These are phyloP conservation scores for Dendropsophus ebraccatus DNA, from an alignment of 2,113 vertebrate genomes.

Conservation along the genomic window DNA sequence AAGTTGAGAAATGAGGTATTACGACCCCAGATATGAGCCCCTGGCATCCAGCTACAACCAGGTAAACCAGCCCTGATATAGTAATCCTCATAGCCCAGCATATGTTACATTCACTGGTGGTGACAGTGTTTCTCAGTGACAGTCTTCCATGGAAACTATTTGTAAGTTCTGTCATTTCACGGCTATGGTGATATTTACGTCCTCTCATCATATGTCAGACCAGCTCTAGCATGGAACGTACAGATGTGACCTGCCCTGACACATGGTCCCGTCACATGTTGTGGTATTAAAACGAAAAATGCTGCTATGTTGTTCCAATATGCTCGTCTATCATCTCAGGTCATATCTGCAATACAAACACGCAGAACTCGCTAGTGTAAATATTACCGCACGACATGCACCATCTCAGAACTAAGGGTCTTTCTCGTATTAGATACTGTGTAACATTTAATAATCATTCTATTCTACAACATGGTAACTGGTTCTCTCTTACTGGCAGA, in stretches of 20 bases:
- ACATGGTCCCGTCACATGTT: conserved; percentile 55
- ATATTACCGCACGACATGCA: conserved; percentile 4
- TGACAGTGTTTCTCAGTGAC: not conserved
- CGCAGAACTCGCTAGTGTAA: conserved; percentile 1
- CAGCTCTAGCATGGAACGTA: conserved; percentile 21
- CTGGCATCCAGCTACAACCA: too few species aligned
- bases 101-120: not conserved
- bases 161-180: not conserved
- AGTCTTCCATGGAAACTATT: not conserved
- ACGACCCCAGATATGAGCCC: too few species aligned
- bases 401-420: not conserved
- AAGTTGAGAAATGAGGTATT: too few species aligned
- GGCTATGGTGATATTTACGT: not conserved
- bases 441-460: conserved; percentile 39
- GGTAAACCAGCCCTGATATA: too few species aligned
- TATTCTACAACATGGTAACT: conserved; percentile 70
- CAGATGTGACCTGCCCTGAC: conserved; percentile 54
- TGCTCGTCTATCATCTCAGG: conserved; percentile 16
- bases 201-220: not conserved
- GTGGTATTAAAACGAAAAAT: not conserved
- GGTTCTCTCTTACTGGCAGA: conserved; percentile 78
- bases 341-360: conserved; percentile 11
- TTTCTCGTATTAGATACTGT: not conserved
- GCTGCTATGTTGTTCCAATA: conserved; percentile 12
- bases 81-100: not conserved